Base-by-base conservation (phyloP, 1,140 invertebrate species). In the Parasteatoda tepidariorum region DNA sequence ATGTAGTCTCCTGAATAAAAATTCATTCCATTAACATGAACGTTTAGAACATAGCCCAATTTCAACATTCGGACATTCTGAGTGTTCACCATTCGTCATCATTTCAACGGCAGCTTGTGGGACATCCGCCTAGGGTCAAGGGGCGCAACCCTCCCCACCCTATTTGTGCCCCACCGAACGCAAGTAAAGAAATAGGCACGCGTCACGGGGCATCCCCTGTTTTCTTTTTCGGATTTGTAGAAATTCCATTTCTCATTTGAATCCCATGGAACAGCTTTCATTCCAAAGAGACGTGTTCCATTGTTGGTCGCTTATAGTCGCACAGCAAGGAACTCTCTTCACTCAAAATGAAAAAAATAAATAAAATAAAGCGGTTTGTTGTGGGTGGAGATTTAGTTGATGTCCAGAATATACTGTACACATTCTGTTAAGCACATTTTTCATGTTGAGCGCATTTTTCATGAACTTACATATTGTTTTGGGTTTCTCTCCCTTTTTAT, bases 11-110 rank as follows among this genome's bases (percentile, higher is more conserved):
- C 73, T 24, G 41, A 75, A 75, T 57, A 75, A 62, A 57, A 57
- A 33, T 75, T 75, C 73, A 38, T 55, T 75, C 73, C 73, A 75
- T 75, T 75, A 75, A 75, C 73, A 34, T 62, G 34, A 22, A 26
- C 70, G 59, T 33, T 13, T 30, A n/a, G n/a, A 6, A 33, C 5
- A 64, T 15, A 30, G 57, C 38, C 38, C 38, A 48, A 48, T 48
- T 48, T 48, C 38, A 48, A 48, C 38, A 48, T 48, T 48, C 61
- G 61, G 26, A 31, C n/a, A 64, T 26, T 30, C 13, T 30, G 28
- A 18, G 0, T 1, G 1, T 48, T 4, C 24, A 34, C 73, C 73
- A 75, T 75, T 75, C 73, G 73, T 75, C 73, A 75, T 75, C 73
- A 57, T 62, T 75, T 75, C 55, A 55, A 75, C 55, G 26, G 67